phyloP scores from a whole-genome alignment of 1,140 invertebrate genomes.

The Drosophila kurseongensis region DNA sequence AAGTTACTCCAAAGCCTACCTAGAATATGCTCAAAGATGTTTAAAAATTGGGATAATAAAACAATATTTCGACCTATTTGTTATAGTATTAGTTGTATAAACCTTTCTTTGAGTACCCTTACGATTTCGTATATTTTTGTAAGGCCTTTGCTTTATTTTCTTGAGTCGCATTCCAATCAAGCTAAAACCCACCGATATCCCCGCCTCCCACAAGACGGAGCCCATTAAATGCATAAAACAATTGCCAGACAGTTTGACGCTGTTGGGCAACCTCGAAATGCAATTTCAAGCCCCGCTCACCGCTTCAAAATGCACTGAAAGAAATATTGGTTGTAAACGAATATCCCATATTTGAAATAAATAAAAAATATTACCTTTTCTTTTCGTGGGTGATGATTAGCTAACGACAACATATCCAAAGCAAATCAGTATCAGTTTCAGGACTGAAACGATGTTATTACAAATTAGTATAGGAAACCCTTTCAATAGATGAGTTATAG shows the following conservation, averaged over 20 bases:
- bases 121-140: not conserved
- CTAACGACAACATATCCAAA: no score
- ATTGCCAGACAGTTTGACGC: slow-evolving; percentile 79
- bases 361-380: no score
- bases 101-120: not conserved
- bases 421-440: no score
- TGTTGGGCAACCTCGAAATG: slow-evolving; percentile 57
- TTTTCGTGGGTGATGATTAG: no score
- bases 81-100: no score
- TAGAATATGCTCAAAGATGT: no score
- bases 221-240: slow-evolving; percentile 80
- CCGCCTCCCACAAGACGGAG: not conserved
- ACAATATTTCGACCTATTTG: no score
- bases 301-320: slow-evolving; percentile 2
- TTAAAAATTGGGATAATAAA: no score
- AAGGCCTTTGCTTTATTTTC: not conserved
- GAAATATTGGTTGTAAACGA: not conserved
- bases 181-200: slow-evolving; percentile 3
- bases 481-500: no score
- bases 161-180: slow-evolving; percentile 18
- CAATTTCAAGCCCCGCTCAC: slow-evolving; percentile 12
- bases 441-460: no score
- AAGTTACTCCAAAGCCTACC: no score
- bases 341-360: not conserved
- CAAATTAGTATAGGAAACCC: no score